These are phyloP conservation scores for Hemiscyllium ocellatum DNA, from an alignment of 2,113 vertebrate species.

Conservation along the genomic window DNA sequence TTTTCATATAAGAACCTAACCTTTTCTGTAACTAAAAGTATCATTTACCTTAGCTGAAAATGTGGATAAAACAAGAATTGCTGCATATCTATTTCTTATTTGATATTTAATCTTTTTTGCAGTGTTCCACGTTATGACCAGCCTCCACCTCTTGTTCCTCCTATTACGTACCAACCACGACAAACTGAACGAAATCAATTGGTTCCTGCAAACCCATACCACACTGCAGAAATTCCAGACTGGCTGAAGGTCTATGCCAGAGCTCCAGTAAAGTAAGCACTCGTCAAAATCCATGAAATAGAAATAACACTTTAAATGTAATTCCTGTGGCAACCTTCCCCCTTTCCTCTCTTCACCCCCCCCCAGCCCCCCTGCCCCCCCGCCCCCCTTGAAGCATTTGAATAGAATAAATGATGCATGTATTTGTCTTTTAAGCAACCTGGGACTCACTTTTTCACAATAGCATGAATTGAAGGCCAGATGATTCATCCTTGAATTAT, in stretches of 20 bases:
- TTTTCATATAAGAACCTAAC: background rate
- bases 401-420: background rate
- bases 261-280: constrained; percentile 85
- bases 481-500: background rate
- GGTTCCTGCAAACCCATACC: constrained; percentile 96
- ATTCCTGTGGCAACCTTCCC: background rate
- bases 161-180: constrained; percentile 81
- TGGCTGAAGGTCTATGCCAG: constrained; percentile 98
- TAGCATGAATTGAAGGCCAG: background rate
- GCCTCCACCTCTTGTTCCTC: constrained; percentile 73
- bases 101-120: constrained; percentile 18
- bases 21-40: background rate
- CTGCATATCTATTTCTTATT: background rate
- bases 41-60: background rate
- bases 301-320: background rate
- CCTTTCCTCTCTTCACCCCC: too few relatives aligned
- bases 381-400: background rate
- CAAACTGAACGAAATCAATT: constrained; percentile 76
- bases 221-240: constrained; percentile 90
- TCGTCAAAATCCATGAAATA: background rate
- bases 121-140: constrained; percentile 97
- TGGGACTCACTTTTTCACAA: background rate
- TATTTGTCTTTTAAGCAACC: background rate
- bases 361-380: too few relatives aligned
- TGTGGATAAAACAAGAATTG: background rate